Evolutionary conservation across 23 tunicate species (phyloP).

Genomic region (Ciona savignyi): DNA sequence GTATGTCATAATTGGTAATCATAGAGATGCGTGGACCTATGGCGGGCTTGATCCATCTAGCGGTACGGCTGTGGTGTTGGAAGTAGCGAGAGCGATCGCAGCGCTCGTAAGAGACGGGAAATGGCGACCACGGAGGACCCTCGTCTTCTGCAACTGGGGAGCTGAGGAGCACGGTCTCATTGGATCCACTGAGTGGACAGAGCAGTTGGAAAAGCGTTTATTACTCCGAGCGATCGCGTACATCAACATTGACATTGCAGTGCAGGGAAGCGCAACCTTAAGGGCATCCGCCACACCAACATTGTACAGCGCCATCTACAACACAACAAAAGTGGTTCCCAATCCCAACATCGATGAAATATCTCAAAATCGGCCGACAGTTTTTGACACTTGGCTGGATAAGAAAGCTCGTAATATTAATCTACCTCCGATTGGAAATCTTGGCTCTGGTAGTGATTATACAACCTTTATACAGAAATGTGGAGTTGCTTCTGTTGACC

Average conservation of each 20-base stretch:
- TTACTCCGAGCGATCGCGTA: conserved; percentile 36
- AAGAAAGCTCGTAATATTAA: conserved; percentile 9
- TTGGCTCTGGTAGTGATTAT: conserved; percentile 18
- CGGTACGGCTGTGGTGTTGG: conserved; percentile 66
- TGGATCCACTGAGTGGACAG: conserved; percentile 76
- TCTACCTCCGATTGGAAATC: conserved; percentile 29
- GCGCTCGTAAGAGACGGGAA: conserved; percentile 21
- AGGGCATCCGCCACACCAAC: conserved; percentile 56
- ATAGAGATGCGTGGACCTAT: conserved; percentile 79
- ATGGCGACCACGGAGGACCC: conserved; percentile 66
- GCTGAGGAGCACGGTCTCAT: conserved; percentile 75
- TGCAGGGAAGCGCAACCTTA: conserved; percentile 45
- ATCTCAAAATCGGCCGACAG: conserved; percentile 40
- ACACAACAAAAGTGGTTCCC: conserved; percentile 33
- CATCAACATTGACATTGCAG: conserved; percentile 51
- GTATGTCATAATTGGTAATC: conserved; percentile 66
- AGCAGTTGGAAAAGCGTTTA: conserved; percentile 29
- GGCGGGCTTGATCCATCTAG: conserved; percentile 75
- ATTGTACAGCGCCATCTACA: conserved; percentile 24
- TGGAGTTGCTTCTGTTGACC: conserved; percentile 75
- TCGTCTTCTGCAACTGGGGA: conserved; percentile 68
- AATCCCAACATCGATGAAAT: conserved; percentile 54
- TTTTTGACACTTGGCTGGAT: conserved; percentile 82
- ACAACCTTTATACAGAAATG: conserved; percentile 52
- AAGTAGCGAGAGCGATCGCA: conserved; percentile 43